These are phyloP conservation scores for Morinoia aosen DNA, from an alignment of 2,888 invertebrate species.

Conservation along the genomic window DNA sequence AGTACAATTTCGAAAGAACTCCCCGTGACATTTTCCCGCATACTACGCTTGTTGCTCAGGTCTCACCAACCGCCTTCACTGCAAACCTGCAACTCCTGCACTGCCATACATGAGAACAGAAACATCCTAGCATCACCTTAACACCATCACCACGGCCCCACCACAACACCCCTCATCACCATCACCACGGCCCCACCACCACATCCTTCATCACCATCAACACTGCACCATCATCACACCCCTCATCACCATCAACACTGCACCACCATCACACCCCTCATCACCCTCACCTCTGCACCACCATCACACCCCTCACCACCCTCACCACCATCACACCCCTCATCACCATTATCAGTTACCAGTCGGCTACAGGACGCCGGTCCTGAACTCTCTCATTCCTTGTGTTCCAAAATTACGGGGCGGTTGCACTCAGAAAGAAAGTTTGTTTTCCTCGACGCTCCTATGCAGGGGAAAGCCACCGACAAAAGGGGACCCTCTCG, in stretches of 20 bases:
- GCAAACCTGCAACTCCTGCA: not conserved
- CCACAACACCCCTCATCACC: not conserved
- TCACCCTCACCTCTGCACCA: not conserved
- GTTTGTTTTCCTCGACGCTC: not conserved
- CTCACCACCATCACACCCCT: not conserved
- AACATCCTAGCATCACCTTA: not conserved
- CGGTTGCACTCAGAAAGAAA: not conserved
- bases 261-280: no score
- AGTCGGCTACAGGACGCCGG: not conserved
- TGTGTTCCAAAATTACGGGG: not conserved
- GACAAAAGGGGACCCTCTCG: conserved; percentile 15
- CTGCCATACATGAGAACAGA: not conserved
- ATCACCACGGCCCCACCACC: no score
- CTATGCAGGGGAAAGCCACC: conserved; percentile 21
- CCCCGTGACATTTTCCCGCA: not conserved
- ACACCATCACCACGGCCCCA: not conserved
- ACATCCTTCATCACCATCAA: not conserved
- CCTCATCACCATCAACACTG: not conserved
- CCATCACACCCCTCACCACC: not conserved
- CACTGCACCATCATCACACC: not conserved
- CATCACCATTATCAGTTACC: not conserved
- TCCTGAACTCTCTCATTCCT: not conserved
- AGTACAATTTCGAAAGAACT: not conserved
- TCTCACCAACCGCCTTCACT: not conserved
- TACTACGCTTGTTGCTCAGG: not conserved